Base-by-base conservation (phyloP, 2,113 vertebrate genomes). In the Ciconia stormi region DNA sequence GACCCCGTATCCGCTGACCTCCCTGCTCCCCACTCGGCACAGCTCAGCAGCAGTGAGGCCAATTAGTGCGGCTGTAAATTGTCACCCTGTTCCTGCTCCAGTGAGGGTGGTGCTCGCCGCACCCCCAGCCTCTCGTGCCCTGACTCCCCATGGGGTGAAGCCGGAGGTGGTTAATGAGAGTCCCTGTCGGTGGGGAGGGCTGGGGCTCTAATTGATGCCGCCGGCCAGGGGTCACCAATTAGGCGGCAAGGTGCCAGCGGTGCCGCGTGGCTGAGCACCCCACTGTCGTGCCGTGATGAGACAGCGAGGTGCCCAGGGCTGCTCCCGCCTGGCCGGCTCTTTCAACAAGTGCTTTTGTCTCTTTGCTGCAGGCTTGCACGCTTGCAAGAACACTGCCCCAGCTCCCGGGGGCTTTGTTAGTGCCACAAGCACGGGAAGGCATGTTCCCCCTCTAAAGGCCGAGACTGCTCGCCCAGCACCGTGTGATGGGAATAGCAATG, bases 401-500 rank as follows among this genome's bases (percentile, higher is more conserved):
- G 77, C 67, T 87, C 38, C 44, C 8, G 23, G 38, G 55, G 44
- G 36, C 58, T 77, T 76, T 23, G 7, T 79, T 72, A 72, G 91
- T 8, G 1, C 34, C 2, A 13, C 4, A 25, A 5, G 16, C 84
- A 1, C 0, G 9, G 72, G 7, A 3, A 56, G 38, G 30, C 5
- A 2, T 4, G 3, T 6, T 42, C 34, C 25, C 34, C 1, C 27
- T 23, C 34, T 42, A 0, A 3, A 16, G 44, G 46, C 40, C 2
- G 5, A 22, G 34, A 74, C 16, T 13, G 44, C 65, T 47, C 1
- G 0, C 46, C 40, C 81, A 3, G 50, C 1, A 1, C 46, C 1
- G 2, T 21, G 34, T 1, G 80, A 10, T 16, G 67, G 74, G 38
- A 72, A 15, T 0, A 3, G 77, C 58, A 1, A 1, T 2, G 6